These are phyloP conservation scores for Diphyllodes magnificus DNA, from an alignment of 2,113 vertebrate genomes.

Conservation along the genomic window DNA sequence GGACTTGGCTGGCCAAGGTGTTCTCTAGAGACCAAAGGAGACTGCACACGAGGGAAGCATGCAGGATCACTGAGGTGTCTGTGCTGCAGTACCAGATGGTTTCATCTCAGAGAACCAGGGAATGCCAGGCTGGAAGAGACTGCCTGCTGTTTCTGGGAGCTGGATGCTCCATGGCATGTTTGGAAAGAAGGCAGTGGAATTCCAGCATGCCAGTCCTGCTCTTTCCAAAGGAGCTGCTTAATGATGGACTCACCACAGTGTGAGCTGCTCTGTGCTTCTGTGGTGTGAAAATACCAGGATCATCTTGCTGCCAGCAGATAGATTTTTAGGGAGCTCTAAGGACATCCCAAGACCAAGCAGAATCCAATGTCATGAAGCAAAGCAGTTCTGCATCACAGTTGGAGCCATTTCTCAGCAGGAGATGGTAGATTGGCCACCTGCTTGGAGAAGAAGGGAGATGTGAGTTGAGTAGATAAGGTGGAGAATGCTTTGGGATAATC, in stretches of 20 bases:
- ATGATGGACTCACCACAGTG: background rate
- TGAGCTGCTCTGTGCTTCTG: background rate
- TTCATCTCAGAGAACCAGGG: background rate
- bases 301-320: background rate
- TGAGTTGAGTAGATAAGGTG: background rate
- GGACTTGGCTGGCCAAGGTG: background rate
- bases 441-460: background rate
- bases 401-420: background rate
- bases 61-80: background rate
- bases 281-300: background rate
- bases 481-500: background rate
- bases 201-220: accelerated
- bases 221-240: background rate
- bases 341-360: background rate
- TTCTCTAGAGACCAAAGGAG: background rate
- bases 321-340: background rate
- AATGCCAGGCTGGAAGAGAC: background rate
- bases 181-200: background rate
- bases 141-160: background rate
- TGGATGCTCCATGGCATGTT: background rate
- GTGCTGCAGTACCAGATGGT: background rate
- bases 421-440: background rate
- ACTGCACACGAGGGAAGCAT: accelerated
- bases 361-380: background rate
- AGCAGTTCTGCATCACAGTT: background rate